Evolutionary conservation across 2,797 vertebrate genomes (phyloP).

Genomic region (Bovichtus variegatus): DNA sequence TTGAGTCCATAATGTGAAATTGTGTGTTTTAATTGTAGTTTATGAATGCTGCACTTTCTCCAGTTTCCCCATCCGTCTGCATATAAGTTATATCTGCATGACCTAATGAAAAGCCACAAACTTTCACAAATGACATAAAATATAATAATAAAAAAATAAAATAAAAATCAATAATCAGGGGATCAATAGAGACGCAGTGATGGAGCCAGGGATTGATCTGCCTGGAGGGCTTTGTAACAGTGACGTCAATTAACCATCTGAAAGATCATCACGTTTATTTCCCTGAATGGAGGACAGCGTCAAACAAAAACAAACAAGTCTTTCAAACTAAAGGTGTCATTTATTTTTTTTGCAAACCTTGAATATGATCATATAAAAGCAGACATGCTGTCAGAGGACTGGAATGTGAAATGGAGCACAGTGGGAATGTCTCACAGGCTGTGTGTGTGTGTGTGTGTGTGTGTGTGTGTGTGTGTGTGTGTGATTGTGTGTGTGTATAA

Average conservation of each 20-base stretch:
- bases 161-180: constrained; percentile 6
- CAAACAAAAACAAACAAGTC: constrained; percentile 64
- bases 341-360: constrained; percentile 65
- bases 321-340: constrained; percentile 68
- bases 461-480: constrained; percentile 41
- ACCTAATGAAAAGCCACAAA: constrained; percentile 42
- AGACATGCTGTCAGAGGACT: constrained; percentile 85
- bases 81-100: constrained; percentile 32
- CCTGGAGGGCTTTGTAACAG: constrained; percentile 6
- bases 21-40: constrained; percentile 61
- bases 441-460: constrained; percentile 48
- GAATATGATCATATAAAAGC: constrained; percentile 82
- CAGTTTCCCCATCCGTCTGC: constrained; percentile 44
- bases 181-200: constrained; percentile 31
- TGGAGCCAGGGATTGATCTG: constrained; percentile 27
- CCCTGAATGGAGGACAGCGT: constrained; percentile 26
- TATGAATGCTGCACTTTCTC: constrained; percentile 40
- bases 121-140: constrained; percentile 46
- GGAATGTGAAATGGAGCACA: constrained; percentile 84
- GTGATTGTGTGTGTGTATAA: constrained; percentile 40
- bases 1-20: constrained; percentile 63
- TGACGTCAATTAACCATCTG: constrained; percentile 20
- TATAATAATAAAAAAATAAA: constrained; percentile 2
- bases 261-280: constrained; percentile 32
- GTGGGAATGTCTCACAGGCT: constrained; percentile 79